phyloP scores from a whole-genome alignment of 2,797 vertebrate genomes.

The Eleutherodactylus coqui region DNA sequence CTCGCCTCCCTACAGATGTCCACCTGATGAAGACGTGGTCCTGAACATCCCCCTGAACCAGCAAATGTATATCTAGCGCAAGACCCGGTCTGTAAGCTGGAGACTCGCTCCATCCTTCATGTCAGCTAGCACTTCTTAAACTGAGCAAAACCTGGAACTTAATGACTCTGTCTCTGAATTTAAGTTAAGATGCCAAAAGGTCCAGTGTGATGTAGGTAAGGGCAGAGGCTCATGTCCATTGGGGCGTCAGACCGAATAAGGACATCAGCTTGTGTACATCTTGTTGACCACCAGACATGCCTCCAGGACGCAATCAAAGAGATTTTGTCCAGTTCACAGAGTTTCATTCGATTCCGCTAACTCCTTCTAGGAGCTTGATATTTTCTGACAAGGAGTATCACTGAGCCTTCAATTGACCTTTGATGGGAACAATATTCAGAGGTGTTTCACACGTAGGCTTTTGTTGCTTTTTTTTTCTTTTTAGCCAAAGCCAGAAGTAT shows the following conservation, averaged over 20 bases:
- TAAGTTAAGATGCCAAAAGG: neutral
- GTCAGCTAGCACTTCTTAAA: neutral
- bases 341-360: no score
- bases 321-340: no score
- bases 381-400: no score
- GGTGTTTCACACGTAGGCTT: no score
- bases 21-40: conserved; percentile 42
- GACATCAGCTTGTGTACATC: no score
- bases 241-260: neutral
- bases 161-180: neutral
- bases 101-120: neutral
- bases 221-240: neutral
- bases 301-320: no score
- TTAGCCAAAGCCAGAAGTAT: no score
- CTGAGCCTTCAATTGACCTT: no score
- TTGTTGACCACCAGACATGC: no score
- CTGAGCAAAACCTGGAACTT: neutral
- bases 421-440: no score
- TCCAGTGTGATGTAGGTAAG: neutral
- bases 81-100: neutral
- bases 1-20: conserved; percentile 10
- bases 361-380: no score
- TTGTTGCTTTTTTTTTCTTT: no score
- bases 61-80: conserved; percentile 24
- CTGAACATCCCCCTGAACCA: conserved; percentile 35